Evolutionary conservation across 1,140 invertebrate genomes (phyloP), one percentile per base, ranked within the genome.

Genomic region (Marisa cornuarietis): DNA sequence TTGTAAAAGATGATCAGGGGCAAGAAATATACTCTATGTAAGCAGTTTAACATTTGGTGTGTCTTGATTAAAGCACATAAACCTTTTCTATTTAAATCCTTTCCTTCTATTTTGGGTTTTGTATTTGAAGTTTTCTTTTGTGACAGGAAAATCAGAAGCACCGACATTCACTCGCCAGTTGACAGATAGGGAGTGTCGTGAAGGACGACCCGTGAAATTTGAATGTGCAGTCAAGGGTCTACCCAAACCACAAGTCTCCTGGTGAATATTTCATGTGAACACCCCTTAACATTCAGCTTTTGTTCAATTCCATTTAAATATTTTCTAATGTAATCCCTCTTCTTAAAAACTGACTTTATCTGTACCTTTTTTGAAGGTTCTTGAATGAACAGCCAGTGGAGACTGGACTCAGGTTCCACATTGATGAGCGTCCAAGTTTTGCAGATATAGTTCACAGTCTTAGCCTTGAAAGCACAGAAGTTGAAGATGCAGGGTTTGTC

Each of bases 401-500:
- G 75, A 49, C 86, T 61, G 84, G 85, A 24, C 82, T 86, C 1
- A 83, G 86, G 26, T 88, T 88, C 84, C 85, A 85, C 54, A 76
- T 85, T 1, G 87, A 87, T 62, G 77, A 84, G 31, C 84, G 87
- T 69, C 86, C 85, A 81, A 84, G 84, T 63, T 86, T 91, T 65
- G 83, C 80, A 22, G 85, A 87, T 52, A 85, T 91, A 3, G 78
- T 80, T 18, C 84, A 88, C 71, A 90, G 86, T 65, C 83, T 90
- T 0, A 87, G 78, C 62, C 85, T 99, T 71, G 98, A 98, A 90
- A 95, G 95, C 86, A 95, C 97, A 1, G 93, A 93, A 9, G 92
- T 93, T 0, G 93, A 95, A 71, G 97, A 99, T 91, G 95, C 95
- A 62, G 97, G 97, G 31, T 93, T 93, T 76, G 98, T 98, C 89